A percentile compares a stretch with the other conserved stretches of the same genome.
phyloP scores from a whole-genome alignment of 1,140 invertebrate species.

The Himalopsyche phryganea region DNA sequence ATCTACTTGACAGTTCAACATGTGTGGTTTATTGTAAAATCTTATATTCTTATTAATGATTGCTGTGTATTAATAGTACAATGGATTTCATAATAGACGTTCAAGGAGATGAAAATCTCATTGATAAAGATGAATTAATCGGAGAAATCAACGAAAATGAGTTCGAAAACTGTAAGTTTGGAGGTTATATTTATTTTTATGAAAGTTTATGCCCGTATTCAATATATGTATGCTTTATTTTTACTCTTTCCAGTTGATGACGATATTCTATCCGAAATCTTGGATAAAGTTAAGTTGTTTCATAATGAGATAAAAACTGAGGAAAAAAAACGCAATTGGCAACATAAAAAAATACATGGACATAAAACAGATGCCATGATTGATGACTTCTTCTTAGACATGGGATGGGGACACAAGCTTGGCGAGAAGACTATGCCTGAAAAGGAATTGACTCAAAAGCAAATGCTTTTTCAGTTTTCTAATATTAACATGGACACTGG shows the following conservation, averaged over 20 bases:
- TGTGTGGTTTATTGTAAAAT: too few relatives aligned
- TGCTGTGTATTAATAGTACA: too few relatives aligned
- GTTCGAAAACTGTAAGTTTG: slow-evolving; percentile 22
- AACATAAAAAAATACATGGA: slow-evolving; percentile 2
- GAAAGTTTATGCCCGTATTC: background rate
- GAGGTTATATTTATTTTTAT: slow-evolving; percentile 18
- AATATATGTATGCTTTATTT: background rate
- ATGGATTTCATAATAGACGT: slow-evolving; percentile 42
- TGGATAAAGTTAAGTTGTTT: slow-evolving; percentile 12
- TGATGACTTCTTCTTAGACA: slow-evolving; percentile 17
- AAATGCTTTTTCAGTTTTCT: slow-evolving; percentile 36
- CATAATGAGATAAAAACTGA: slow-evolving; percentile 8
- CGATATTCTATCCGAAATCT: slow-evolving; percentile 15
- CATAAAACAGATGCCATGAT: slow-evolving; percentile 18
- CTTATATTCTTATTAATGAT: too few relatives aligned
- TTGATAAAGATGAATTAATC: slow-evolving; percentile 28
- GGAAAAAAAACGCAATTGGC: slow-evolving; percentile 3
- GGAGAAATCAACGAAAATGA: slow-evolving; percentile 11
- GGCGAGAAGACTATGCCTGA: slow-evolving; percentile 26
- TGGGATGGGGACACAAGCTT: slow-evolving; percentile 24
- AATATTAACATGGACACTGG: slow-evolving; percentile 49
- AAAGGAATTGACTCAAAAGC: slow-evolving; percentile 28
- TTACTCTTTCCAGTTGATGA: slow-evolving; percentile 16
- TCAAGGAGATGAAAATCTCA: slow-evolving; percentile 37
- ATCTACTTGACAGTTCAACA: too few relatives aligned